Conservation (phyloP, 2,888 invertebrate species). For the Ommatoiulus sabulosus region DNA sequence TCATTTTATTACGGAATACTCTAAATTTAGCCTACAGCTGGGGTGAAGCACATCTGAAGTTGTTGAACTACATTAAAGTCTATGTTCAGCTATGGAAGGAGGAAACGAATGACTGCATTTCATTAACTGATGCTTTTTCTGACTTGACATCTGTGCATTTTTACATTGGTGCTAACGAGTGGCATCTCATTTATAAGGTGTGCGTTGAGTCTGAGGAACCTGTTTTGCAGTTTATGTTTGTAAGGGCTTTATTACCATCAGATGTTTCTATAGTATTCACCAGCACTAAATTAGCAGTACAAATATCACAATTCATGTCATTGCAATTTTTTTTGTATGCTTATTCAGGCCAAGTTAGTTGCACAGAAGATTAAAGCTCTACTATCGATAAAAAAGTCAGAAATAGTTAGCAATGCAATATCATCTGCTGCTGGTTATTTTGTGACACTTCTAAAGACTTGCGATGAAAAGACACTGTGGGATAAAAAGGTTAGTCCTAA, state of each 20-base stretch:
- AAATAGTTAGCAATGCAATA: neutral
- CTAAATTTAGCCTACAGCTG: constrained; percentile 12
- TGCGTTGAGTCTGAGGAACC: neutral
- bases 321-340: neutral
- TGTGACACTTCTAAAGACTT: neutral
- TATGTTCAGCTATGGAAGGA: constrained; percentile 12
- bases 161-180: constrained; percentile 36
- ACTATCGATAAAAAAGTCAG: neutral
- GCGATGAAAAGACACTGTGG: neutral
- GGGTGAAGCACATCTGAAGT: constrained; percentile 20
- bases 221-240: constrained; percentile 18
- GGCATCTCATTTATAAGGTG: constrained; percentile 40
- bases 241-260: neutral
- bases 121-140: neutral
- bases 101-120: neutral
- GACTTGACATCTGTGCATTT: constrained; percentile 29
- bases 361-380: constrained; percentile 7
- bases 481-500: constrained; percentile 20
- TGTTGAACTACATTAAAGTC: neutral
- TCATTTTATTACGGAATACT: constrained; percentile 45
- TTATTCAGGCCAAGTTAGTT: constrained; percentile 5
- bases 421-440: neutral
- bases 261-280: no score
- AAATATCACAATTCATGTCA: neutral
- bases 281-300: no score